phyloP scores from a whole-genome alignment of 1,140 invertebrate genomes.

The Popillia japonica region DNA sequence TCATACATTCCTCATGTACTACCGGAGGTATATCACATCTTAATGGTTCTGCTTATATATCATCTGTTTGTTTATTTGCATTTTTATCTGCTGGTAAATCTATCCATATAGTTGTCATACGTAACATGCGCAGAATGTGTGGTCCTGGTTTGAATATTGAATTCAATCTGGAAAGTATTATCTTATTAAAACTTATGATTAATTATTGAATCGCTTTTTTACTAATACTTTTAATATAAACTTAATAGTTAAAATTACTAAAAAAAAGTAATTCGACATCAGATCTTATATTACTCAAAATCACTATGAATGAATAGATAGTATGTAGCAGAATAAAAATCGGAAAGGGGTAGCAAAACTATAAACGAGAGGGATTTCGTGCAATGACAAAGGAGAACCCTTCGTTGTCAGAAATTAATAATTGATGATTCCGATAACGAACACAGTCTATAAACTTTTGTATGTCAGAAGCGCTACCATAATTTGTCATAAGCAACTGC shows the following conservation, averaged over 20 bases:
- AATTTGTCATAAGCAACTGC: neutral
- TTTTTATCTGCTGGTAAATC: neutral
- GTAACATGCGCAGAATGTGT: neutral
- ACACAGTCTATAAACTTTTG: neutral
- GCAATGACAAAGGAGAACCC: neutral
- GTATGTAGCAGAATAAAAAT: neutral
- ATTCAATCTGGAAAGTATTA: no score
- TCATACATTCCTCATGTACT: neutral
- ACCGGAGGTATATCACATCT: neutral
- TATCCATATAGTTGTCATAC: neutral
- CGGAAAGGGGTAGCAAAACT: neutral
- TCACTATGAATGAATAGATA: neutral
- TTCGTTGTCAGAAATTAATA: slow-evolving; percentile 14
- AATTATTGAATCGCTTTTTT: no score
- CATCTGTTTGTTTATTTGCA: slow-evolving; percentile 18
- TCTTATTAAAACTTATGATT: no score
- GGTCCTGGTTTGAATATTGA: neutral
- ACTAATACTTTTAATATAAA: no score
- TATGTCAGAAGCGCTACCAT: neutral
- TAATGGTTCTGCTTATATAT: neutral
- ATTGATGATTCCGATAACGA: slow-evolving; percentile 28
- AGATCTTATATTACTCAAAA: neutral
- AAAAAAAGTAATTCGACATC: neutral
- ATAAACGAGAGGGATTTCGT: neutral
- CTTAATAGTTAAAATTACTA: neutral